Evolutionary conservation across 2,797 vertebrate genomes (phyloP), one percentile per base, ranked within the genome.

Genomic region (Okamejei kenojei): DNA sequence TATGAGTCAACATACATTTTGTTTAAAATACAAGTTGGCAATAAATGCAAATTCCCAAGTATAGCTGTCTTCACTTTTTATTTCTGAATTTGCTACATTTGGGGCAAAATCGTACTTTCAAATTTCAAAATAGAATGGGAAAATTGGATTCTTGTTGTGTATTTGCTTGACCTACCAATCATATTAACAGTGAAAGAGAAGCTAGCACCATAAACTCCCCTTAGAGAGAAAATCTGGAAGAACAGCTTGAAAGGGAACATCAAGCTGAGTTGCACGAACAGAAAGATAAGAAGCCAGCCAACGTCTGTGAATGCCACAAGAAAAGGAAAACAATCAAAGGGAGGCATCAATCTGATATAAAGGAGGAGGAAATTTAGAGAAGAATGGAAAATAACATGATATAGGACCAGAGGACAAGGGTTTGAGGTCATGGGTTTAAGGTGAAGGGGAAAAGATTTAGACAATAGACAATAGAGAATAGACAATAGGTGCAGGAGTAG

Each of bases 171-270:
- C 23, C 15, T 84, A 84, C 81, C 81, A 84, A 84, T 84, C 26
- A 84, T 5, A n/a, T 84, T 84, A 61, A 61, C 58, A 13, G 26
- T 26, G 3, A 61, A 84, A 84, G 58, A 84, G 61, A 80, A 29
- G 54, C 81, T 58, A 84, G 81, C 29, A 84, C 54, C 54, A 61
- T 61, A 84, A 84, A 84, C 63, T 90, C 86, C 86, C 86, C 61
- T 90, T 19, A 68, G 86, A 90, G 86, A 35, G 86, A 8, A 90
- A 90, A 90, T 90, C 86, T 90, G 86, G 86, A 10, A 90, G 86
- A 90, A 65, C 86, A 90, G 86, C 61, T 23, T 90, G 86, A 71
- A 90, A 65, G 86, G 68, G 65, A 90, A 90, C 32, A 38, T 90
- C 86, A 90, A 68, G 86, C 86, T 90, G 65, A 71, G 86, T 23